Evolutionary conservation across 2,797 vertebrate species (phyloP), one percentile per base, ranked within the genome.

Genomic region (Limosa lapponica): DNA sequence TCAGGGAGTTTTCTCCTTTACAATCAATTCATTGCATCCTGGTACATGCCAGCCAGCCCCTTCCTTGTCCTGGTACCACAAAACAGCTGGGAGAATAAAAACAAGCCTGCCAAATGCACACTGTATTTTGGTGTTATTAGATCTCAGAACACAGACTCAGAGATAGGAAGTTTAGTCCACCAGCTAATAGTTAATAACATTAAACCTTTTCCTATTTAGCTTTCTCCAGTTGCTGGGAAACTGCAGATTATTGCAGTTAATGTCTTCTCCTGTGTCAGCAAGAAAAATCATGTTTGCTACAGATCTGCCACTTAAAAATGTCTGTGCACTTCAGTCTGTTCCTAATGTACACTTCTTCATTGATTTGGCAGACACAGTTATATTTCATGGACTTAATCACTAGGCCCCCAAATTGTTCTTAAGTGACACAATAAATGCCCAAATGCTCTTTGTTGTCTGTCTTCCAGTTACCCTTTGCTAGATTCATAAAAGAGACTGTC

Each of bases 171-270:
- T 48, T 73, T n/a, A 82, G 39, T 65, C 15, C 18, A 92, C 55
- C 7, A 82, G 55, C 18, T 93, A 89, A 90, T 59, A 75, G 73
- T 82, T 87, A 82, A 90, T 37, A 95, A 66, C 58, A 87, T 71
- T 80, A 95, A 93, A 44, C 36, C 8, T 59, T 37, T 80, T 67
- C 52, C 52, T 92, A 49, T 59, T 80, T 82, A 79, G 36, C 7
- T 87, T 87, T 93, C 59, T 82, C 39, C 11, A 8, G 69, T 93
- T 94, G 81, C 67, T 86, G 61, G 64, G 86, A 93, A 96, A 91
- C 78, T 87, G 59, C 86, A 88, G 44, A 75, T 84, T 1, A 5
- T 18, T 94, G 67, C 37, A 82, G 59, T n/a, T 89, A 87, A 89
- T 57, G 34, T 71, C 37, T 67, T 71, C 49, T 94, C 24, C 61